phyloP scores from a whole-genome alignment of 2,113 vertebrate species.

The Stictonetta naevosa region DNA sequence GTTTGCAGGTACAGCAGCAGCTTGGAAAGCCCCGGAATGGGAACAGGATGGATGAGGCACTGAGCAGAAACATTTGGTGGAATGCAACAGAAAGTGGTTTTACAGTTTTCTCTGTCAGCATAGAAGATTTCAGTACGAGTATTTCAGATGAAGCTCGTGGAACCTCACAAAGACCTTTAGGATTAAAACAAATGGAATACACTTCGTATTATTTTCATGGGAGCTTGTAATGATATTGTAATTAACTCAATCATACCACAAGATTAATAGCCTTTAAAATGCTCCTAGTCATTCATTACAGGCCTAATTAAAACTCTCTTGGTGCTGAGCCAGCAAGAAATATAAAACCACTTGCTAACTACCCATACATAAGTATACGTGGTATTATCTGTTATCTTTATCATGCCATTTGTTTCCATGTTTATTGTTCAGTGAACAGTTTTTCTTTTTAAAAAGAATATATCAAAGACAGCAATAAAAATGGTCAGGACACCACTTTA shows the following conservation, averaged over 20 bases:
- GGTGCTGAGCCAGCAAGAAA: conserved; percentile 61
- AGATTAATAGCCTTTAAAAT: conserved; percentile 63
- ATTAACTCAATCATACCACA: conserved; percentile 61
- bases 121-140: not conserved
- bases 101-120: not conserved
- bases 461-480: not conserved
- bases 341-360: not conserved
- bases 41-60: not conserved
- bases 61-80: not conserved
- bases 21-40: rapidly evolving
- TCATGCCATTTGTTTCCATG: not conserved
- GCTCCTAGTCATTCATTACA: conserved; percentile 56
- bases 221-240: conserved; percentile 59
- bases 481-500: not conserved
- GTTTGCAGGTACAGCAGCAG: not conserved
- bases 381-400: not conserved
- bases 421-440: not conserved
- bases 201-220: conserved; percentile 46
- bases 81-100: not conserved
- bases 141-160: not conserved
- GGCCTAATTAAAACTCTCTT: conserved; percentile 61
- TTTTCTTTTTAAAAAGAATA: not conserved
- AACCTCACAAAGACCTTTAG: not conserved
- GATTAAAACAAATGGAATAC: conserved; percentile 35
- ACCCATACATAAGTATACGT: not conserved